These are phyloP conservation scores for Danionella dracula DNA, from an alignment of 2,797 vertebrate species.

Conservation along the genomic window DNA sequence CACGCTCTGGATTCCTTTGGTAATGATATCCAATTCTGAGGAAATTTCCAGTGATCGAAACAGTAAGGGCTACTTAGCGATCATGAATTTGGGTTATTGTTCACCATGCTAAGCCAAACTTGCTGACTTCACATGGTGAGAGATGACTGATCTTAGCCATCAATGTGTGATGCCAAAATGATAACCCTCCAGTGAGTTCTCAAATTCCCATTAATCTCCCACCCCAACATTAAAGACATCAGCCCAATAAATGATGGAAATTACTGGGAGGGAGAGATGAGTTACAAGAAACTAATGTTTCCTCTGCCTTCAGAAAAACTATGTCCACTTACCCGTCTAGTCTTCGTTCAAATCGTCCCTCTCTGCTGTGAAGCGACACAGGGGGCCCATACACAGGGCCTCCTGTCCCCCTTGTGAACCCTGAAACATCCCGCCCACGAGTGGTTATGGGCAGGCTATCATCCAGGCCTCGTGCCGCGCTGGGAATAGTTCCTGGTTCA, in stretches of 20 bases:
- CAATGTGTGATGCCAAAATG: slow-evolving; percentile 8
- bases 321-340: slow-evolving; percentile 99
- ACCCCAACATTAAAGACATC: slow-evolving; percentile 44
- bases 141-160: slow-evolving; percentile 19
- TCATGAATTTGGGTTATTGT: slow-evolving; percentile 23
- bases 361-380: slow-evolving; percentile 98
- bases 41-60: slow-evolving; percentile 56
- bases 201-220: slow-evolving; percentile 21
- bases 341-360: slow-evolving; percentile 99
- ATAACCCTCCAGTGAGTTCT: slow-evolving; percentile 20
- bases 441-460: slow-evolving; percentile 98
- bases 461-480: slow-evolving; percentile 96
- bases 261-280: slow-evolving; percentile 65
- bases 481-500: slow-evolving; percentile 98
- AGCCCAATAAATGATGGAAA: slow-evolving; percentile 65
- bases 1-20: slow-evolving; percentile 66
- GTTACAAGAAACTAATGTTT: slow-evolving; percentile 64
- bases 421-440: slow-evolving; percentile 97
- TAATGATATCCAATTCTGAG: slow-evolving; percentile 66
- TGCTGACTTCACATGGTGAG: slow-evolving; percentile 11
- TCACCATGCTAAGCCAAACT: slow-evolving; percentile 24
- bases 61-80: slow-evolving; percentile 46
- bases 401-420: slow-evolving; percentile 98
- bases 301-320: slow-evolving; percentile 67
- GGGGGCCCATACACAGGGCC: slow-evolving; percentile 94